Evolutionary conservation across 2,113 vertebrate genomes (phyloP), one percentile per base, ranked within the genome.

Genomic region (Crocuta crocuta): DNA sequence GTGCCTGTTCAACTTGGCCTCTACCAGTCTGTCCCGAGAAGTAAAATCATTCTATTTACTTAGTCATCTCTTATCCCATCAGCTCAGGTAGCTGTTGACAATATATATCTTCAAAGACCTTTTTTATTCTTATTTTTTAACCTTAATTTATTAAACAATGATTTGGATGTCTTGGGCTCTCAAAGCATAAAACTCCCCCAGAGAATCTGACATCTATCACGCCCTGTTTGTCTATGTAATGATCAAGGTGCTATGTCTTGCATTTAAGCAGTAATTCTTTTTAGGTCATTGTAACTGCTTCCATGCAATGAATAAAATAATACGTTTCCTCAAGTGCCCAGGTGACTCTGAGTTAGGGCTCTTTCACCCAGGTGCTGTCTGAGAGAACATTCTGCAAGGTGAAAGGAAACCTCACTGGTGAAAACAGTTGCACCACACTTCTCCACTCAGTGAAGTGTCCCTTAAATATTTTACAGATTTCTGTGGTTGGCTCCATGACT

Each of bases 261-360:
- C 26, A 87, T 50, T 86, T 87, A 97, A 81, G 24, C 16, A 71
- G 43, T 76, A 53, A 85, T 81, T 96, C 35, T 71, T 23, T 92
- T 39, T 39, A 13, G 90, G 35, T 45, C 58, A 21, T n/a, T 50
- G 3, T 71, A 85, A 31, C 39, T 91, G 65, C 43, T 6, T 50
- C 68, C 11, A 4, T 55, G 26, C 74, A 71, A 86, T 94, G n/a
- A 83, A 48, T 82, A 92, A 87, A 86, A 35, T 12, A 79, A 82
- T 74, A 11, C 7, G 28, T 53, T 89, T 94, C 24, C 10, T 68
- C 24, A 65, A 73, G n/a, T 35, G 26, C 16, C n/a, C 50, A 9
- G 9, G 68, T 50, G 24, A n/a, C 33, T 68, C 63, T 58, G 50
- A 73, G 15, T 70, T 35, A 58, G 58, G 48, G 31, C 43, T 87